Evolutionary conservation across 2,113 vertebrate genomes (phyloP), one percentile per base, ranked within the genome.

Genomic region (Ailurus styani): DNA sequence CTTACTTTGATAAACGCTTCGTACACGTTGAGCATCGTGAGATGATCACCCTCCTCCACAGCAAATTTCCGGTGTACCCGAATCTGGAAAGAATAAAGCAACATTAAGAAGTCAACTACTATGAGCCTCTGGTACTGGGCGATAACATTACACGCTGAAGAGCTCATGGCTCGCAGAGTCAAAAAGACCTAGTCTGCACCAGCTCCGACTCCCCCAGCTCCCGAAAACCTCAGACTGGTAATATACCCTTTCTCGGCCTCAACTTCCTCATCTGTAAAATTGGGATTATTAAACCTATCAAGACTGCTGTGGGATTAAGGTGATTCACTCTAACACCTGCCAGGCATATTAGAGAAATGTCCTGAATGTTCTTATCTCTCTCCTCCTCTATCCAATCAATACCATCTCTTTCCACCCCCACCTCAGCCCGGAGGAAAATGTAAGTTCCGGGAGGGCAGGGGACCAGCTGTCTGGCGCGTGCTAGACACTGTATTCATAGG

Each of bases 21-120:
- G 62, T 99, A 99, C 70, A 99, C 99, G 34, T 99, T 99, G 96
- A 99, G 99, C 99, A 99, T 99, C 64, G 99, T 99, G 93, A 99
- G 99, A 93, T 99, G 99, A 95, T 99, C 99, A 40, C 99, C 99
- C 95, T 99, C 99, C 17, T 99, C 99, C 89, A 99, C 99, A 34
- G 99, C 99, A 99, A 99, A 99, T 98, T 99, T 99, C 73, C 99
- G 99, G 98, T 99, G 99, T 93, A 99, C 99, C 87, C 99, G 99
- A 17, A 99, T 99, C 99, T 99, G 97, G 64, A 98, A 95, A 93
- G 52, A 96, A 96, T 91, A 60, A 95, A 45, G 31, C 25, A 34
- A 70, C 3, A 0, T 31, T 78, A 21, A 91, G 83, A 79, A 85
- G 29, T 0, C 9, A 37, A 50, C 12, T 21, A 23, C 89, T 5